Conservation (phyloP, 1,140 invertebrate genomes). For the Heliconius congener region DNA sequence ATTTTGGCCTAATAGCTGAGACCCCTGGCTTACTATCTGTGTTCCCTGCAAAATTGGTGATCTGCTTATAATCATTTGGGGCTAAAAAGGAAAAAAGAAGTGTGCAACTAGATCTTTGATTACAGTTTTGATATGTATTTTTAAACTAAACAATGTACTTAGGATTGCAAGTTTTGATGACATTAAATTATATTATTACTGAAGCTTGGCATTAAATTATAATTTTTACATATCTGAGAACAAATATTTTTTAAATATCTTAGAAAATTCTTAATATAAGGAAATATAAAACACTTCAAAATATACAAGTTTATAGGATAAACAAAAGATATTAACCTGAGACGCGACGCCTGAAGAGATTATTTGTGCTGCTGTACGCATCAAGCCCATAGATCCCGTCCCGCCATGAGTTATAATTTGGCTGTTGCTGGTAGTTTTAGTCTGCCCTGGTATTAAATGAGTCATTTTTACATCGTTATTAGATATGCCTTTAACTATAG, state of each 20-base stretch:
- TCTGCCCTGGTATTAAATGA: conserved; percentile 66
- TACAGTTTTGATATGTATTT: background rate
- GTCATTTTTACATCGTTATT: conserved; percentile 75
- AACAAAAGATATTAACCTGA: conserved; percentile 53
- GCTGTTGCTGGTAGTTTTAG: conserved; percentile 58
- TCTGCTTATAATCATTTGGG: conserved; percentile 72
- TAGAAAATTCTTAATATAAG: background rate
- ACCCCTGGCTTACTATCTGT: conserved; percentile 71
- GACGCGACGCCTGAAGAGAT: conserved; percentile 66
- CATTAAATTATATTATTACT: no score
- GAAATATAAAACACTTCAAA: background rate
- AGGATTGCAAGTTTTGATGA: no score
- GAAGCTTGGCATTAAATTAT: no score
- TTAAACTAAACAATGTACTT: no score
- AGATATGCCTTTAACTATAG: conserved; percentile 75
- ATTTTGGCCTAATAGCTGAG: conserved; percentile 62
- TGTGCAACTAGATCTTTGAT: background rate
- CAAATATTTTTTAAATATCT: no score
- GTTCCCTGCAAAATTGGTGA: conserved; percentile 67
- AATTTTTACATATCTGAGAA: no score
- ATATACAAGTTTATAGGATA: background rate
- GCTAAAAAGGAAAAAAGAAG: conserved; percentile 49
- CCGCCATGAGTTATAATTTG: conserved; percentile 64
- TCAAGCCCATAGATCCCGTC: conserved; percentile 57
- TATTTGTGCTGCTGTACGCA: conserved; percentile 73